Conservation (phyloP, 2,888 invertebrate species). For the Xestia sexstrigata region DNA sequence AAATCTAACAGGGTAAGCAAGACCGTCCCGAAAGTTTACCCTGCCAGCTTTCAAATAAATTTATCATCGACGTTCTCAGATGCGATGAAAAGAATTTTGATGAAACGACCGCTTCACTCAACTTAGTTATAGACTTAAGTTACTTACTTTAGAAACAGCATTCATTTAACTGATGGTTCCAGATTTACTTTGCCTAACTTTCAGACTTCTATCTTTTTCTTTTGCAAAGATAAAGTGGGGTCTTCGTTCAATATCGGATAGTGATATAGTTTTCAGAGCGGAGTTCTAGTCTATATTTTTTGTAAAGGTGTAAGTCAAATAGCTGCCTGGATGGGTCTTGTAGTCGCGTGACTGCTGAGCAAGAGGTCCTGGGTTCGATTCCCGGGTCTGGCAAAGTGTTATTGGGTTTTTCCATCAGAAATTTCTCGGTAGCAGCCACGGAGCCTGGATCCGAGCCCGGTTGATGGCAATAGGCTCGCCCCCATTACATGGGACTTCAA, state of each 20-base stretch:
- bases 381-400: no score
- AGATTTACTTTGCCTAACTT: constrained; percentile 39
- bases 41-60: constrained; percentile 21
- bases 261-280: constrained; percentile 1
- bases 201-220: constrained; percentile 21
- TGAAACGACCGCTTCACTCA: constrained; percentile 31
- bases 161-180: constrained; percentile 47
- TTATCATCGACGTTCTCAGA: constrained; percentile 24
- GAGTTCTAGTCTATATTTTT: neutral
- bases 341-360: no score
- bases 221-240: constrained; percentile 22
- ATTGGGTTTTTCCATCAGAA: no score
- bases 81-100: constrained; percentile 47
- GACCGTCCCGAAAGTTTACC: constrained; percentile 13
- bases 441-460: no score
- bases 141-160: constrained; percentile 49
- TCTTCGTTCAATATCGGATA: constrained; percentile 39
- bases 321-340: no score
- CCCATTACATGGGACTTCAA: no score
- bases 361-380: no score
- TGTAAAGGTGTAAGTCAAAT: neutral
- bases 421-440: no score
- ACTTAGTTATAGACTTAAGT: constrained; percentile 33
- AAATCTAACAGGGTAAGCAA: neutral
- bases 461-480: no score